Percentiles rank a stretch among this genome's conserved stretches.
These are phyloP conservation scores for Pica pica DNA, from an alignment of 2,113 vertebrate species.

Conservation along the genomic window DNA sequence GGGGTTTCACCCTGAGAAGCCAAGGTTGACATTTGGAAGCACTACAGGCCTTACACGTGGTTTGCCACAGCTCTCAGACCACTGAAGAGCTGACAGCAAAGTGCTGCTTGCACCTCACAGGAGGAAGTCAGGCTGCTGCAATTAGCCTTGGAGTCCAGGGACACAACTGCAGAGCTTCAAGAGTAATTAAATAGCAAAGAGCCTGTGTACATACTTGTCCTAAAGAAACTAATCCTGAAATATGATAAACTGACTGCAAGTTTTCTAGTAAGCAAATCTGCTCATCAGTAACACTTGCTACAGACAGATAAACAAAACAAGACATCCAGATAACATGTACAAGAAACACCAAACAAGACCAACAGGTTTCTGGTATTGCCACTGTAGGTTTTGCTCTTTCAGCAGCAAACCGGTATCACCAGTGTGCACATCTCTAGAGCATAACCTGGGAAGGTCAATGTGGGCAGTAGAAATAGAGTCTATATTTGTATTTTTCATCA, in stretches of 20 bases:
- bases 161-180: not conserved
- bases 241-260: not conserved
- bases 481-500: not conserved
- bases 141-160: not conserved
- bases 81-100: not conserved
- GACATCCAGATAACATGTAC: not conserved
- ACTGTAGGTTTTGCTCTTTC: not conserved
- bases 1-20: not conserved
- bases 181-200: not conserved
- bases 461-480: not conserved
- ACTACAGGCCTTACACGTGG: not conserved
- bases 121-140: not conserved
- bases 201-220: not conserved
- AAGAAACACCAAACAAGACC: not conserved
- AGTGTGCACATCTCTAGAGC: not conserved
- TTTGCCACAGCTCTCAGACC: not conserved
- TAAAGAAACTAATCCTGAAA: not conserved
- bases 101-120: not conserved
- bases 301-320: not conserved
- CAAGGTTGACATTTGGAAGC: not conserved
- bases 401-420: slow-evolving; percentile 3
- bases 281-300: not conserved
- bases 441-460: not conserved
- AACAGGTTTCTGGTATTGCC: not conserved
- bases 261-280: not conserved